Base-by-base conservation (phyloP, 2,888 invertebrate genomes). In the Sympetrum striolatum region DNA sequence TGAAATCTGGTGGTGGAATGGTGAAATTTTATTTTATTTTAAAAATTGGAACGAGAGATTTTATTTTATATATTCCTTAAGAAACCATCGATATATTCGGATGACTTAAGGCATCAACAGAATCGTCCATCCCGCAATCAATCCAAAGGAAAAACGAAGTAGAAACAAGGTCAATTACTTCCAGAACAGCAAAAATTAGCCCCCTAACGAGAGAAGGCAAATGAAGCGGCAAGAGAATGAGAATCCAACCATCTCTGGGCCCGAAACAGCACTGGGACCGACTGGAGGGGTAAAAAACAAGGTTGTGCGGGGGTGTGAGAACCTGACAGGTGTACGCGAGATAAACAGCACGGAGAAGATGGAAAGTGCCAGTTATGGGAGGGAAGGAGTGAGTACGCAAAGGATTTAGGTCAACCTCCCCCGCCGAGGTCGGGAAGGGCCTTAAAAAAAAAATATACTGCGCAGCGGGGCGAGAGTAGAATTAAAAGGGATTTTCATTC, bases 391-490 rank as follows among this genome's bases (percentile, higher is more conserved):
- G 60, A 37, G 15, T 58, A 22, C 31, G 60, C 86, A 14, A 86
- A 37, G 86, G 64, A 86, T 86, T 60, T 86, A 31, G 60, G 86
- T 86, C 86, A 60, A 86, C 86, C n/a, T 60, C 82, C 48, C 58
- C 58, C 39, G 37, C 44, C 82, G 82, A 22, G 82, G 53, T 82
- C 48, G 86, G 37, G 86, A 64, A 22, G 35, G 82, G n/a, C 82
- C 60, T 22, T 58, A 22, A 37, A 60, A 48, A 31, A 86, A 81
- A 64, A 86, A 86, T 1, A 44, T 44, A 82, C 58, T 58, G 82
- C 82, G 82, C 82, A 82, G 53, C 82, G 82, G 58, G 58, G 2
- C 12, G 82, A 53, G 82, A 86, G 53, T 22, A 35, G 86, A 86
- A 86, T 86, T 86, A 86, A 86, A 86, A 60, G 60, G 60, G 86